Evolutionary conservation across 2,888 invertebrate species (phyloP).

Genomic region (Hirudinaria manillensis): DNA sequence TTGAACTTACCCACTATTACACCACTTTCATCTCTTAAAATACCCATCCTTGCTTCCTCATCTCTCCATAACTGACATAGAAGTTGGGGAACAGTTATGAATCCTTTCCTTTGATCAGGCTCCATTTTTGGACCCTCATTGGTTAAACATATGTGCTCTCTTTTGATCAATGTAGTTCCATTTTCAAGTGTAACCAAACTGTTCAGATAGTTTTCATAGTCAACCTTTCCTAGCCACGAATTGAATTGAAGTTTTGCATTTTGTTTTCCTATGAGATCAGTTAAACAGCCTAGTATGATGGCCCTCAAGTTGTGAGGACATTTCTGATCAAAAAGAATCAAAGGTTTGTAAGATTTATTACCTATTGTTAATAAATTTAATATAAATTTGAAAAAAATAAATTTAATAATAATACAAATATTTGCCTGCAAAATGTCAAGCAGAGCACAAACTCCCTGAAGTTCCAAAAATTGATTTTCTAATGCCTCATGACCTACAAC

Average conservation of each 20-base stretch:
- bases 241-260: not conserved
- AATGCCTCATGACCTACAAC: conserved; percentile 52
- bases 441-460: conserved; percentile 53
- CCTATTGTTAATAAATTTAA: no score
- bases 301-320: conserved; percentile 52
- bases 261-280: conserved; percentile 53
- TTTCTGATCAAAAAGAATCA: conserved; percentile 41
- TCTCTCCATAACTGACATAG: conserved; percentile 53
- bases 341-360: not conserved
- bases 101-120: not conserved
- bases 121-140: no score
- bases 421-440: conserved; percentile 51
- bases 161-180: not conserved
- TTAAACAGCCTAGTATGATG: conserved; percentile 51
- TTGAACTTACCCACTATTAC: conserved; percentile 45
- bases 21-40: conserved; percentile 46
- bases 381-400: not conserved
- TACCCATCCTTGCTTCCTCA: conserved; percentile 52
- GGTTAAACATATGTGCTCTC: not conserved
- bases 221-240: not conserved
- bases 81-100: conserved; percentile 49
- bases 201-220: not conserved
- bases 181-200: not conserved
- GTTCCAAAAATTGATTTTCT: conserved; percentile 54
- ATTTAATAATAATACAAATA: not conserved